phyloP scores from a whole-genome alignment of 2,113 vertebrate species.

The Dendrocopos noguchii region DNA sequence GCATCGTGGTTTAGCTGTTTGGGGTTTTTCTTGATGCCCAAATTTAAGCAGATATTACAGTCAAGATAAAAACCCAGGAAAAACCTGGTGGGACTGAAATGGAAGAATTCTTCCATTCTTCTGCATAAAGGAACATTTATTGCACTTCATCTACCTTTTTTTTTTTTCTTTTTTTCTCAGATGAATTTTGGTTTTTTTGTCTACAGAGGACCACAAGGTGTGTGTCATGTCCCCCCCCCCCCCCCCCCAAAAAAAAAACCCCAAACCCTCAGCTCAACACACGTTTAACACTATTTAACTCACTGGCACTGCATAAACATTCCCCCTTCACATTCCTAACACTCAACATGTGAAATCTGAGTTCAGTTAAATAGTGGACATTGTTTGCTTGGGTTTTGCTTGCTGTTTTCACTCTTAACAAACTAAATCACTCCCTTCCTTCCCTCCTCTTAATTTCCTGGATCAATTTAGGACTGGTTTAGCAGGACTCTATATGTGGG shows the following conservation, averaged over 20 bases:
- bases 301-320: background rate
- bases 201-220: background rate
- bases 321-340: background rate
- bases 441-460: background rate
- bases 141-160: background rate
- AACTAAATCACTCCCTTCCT: background rate
- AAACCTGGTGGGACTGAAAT: background rate
- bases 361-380: background rate
- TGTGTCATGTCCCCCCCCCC: rapidly evolving
- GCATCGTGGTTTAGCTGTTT: background rate
- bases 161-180: background rate
- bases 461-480: background rate
- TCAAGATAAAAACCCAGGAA: background rate
- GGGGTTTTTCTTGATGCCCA: background rate
- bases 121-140: background rate
- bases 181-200: background rate
- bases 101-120: background rate
- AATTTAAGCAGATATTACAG: background rate
- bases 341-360: background rate
- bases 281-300: background rate
- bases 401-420: background rate
- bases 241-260: too few relatives aligned
- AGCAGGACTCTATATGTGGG: background rate
- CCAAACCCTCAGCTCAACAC: background rate
- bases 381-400: background rate